These are phyloP conservation scores for Dryococelus australis DNA, from an alignment of 2,888 invertebrate species.

Conservation along the genomic window DNA sequence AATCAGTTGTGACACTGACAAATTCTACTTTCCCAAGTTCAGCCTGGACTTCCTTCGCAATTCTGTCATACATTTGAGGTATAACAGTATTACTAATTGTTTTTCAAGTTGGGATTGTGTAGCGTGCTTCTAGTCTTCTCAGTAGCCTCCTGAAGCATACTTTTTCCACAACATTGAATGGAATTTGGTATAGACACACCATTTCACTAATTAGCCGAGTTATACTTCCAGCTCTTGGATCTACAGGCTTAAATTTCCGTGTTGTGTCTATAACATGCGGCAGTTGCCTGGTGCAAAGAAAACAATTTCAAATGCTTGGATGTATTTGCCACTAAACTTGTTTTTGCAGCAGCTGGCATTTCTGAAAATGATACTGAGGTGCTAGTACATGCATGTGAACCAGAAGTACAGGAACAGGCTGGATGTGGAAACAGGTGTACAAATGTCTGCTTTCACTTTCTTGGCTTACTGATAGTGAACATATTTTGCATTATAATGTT, in stretches of 20 bases:
- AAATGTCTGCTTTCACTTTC: too few relatives aligned
- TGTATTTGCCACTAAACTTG: too few relatives aligned
- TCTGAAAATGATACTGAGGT: too few relatives aligned
- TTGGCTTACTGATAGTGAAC: too few relatives aligned
- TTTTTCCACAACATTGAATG: slow-evolving; percentile 22
- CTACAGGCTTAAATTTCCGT: slow-evolving; percentile 5
- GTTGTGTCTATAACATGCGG: neutral
- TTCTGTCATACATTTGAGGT: slow-evolving; percentile 23
- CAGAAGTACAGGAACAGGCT: too few relatives aligned
- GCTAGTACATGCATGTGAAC: too few relatives aligned
- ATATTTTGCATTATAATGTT: too few relatives aligned
- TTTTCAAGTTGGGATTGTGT: slow-evolving; percentile 16
- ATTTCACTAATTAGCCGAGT: too few relatives aligned
- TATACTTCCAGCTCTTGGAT: neutral
- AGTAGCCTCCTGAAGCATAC: slow-evolving; percentile 23
- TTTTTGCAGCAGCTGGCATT: too few relatives aligned
- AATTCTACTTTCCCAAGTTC: neutral
- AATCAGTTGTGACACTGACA: neutral
- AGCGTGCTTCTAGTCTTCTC: neutral
- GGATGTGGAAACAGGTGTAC: too few relatives aligned
- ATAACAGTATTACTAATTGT: neutral
- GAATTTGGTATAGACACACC: slow-evolving; percentile 13
- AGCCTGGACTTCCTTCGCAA: neutral
- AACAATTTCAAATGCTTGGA: too few relatives aligned
- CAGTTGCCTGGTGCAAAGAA: neutral